A percentile compares a stretch with the other conserved stretches of the same genome.
Conservation (phyloP, 2,797 vertebrate genomes). For the Danio choprae region DNA sequence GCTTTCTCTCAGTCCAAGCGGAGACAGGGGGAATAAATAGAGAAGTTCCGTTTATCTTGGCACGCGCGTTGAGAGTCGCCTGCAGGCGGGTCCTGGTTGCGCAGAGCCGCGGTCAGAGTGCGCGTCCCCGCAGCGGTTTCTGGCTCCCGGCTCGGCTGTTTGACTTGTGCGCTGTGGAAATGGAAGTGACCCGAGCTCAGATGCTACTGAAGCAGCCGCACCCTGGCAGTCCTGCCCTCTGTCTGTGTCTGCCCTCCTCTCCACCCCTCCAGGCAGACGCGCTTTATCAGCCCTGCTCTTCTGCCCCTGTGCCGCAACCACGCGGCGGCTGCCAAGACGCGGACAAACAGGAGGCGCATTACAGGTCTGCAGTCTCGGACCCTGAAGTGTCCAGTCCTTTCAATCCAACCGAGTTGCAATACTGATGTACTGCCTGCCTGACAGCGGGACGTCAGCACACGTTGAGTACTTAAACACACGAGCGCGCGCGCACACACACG, state of each 20-base stretch:
- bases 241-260: constrained; percentile 78
- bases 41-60: constrained; percentile 81
- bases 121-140: constrained; percentile 79
- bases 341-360: constrained; percentile 55
- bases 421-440: background rate
- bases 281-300: constrained; percentile 64
- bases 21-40: constrained; percentile 80
- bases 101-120: constrained; percentile 82
- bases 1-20: constrained; percentile 63
- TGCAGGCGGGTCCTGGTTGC: constrained; percentile 72
- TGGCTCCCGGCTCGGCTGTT: constrained; percentile 67
- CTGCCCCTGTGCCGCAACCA: constrained; percentile 38
- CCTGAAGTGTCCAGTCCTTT: constrained; percentile 30
- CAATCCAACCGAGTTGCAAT: constrained; percentile 5
- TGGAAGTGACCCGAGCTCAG: constrained; percentile 85
- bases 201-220: constrained; percentile 85
- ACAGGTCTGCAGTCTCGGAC: constrained; percentile 62
- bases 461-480: background rate
- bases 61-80: constrained; percentile 80
- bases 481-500: constrained; percentile 23
- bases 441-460: background rate
- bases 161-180: constrained; percentile 80
- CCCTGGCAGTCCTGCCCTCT: constrained; percentile 82
- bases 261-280: constrained; percentile 72
- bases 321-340: constrained; percentile 51